Conservation (phyloP, 2,113 vertebrate genomes). For the Petroica traversi region DNA sequence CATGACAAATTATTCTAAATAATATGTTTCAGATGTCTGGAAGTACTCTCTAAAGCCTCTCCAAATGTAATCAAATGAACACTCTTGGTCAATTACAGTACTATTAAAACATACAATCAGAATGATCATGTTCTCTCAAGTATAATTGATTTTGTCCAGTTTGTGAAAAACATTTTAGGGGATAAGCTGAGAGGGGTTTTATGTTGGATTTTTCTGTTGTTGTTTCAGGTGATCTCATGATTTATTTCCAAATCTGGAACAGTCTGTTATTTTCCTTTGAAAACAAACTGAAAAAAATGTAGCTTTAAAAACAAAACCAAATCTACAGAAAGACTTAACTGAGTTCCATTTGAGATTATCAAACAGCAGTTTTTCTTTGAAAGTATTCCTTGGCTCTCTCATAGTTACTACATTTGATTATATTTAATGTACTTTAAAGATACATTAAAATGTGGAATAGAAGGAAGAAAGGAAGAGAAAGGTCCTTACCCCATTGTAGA, state of each 20-base stretch:
- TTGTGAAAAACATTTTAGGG: background rate
- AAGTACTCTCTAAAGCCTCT: background rate
- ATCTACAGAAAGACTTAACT: background rate
- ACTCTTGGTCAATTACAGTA: background rate
- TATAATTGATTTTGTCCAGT: background rate
- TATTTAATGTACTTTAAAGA: conserved; percentile 21
- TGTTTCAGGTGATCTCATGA: conserved; percentile 29
- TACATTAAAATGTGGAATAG: background rate
- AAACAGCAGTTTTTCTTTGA: conserved; percentile 17
- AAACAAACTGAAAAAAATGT: background rate
- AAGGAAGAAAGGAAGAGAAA: background rate
- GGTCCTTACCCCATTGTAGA: background rate
- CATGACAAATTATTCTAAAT: background rate
- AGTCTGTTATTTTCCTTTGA: background rate
- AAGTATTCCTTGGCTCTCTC: background rate
- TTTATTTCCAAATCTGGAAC: conserved; percentile 26
- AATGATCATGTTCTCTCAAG: background rate
- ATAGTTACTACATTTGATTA: background rate
- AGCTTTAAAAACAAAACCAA: background rate
- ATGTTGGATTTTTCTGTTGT: background rate
- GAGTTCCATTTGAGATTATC: background rate
- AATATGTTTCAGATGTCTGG: background rate
- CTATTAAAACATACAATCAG: background rate
- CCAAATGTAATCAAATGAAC: background rate
- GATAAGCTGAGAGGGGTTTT: background rate